Percentiles rank a stretch among this genome's conserved stretches.
These are phyloP conservation scores for Pogonognathellus flavescens DNA, from an alignment of 1,140 invertebrate species.

Conservation along the genomic window DNA sequence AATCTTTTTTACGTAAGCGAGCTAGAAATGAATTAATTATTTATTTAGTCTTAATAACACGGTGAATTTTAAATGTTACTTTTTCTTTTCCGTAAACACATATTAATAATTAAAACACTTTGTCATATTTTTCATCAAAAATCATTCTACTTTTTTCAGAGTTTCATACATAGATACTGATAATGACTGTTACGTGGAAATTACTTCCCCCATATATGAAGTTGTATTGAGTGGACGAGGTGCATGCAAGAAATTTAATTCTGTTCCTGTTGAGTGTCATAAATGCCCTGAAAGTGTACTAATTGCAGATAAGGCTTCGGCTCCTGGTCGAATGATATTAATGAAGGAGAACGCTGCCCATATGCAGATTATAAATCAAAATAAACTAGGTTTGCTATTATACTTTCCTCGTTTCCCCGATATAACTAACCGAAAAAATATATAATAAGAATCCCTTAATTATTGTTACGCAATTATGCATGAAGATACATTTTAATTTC, in stretches of 20 bases:
- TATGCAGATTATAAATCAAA: no score
- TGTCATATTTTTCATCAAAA: not conserved
- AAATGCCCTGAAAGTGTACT: not conserved
- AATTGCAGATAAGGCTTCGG: not conserved
- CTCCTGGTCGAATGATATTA: no score
- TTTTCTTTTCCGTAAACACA: no score
- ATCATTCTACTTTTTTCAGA: not conserved
- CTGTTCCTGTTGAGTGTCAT: not conserved
- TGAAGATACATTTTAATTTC: no score
- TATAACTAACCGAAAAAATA: no score
- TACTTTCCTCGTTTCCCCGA: not conserved
- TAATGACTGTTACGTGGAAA: not conserved
- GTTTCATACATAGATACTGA: not conserved
- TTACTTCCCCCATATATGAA: not conserved
- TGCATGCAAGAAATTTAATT: not conserved
- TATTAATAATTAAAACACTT: no score
- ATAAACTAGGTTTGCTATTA: not conserved
- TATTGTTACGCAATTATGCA: no score
- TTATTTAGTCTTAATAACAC: not conserved
- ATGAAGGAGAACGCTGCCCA: no score
- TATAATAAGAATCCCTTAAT: no score
- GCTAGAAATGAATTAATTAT: no score
- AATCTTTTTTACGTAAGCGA: not conserved
- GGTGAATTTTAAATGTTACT: no score
- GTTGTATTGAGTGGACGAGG: not conserved